Conservation (phyloP, 2,888 invertebrate species). For the Ischnus inquisitorius region DNA sequence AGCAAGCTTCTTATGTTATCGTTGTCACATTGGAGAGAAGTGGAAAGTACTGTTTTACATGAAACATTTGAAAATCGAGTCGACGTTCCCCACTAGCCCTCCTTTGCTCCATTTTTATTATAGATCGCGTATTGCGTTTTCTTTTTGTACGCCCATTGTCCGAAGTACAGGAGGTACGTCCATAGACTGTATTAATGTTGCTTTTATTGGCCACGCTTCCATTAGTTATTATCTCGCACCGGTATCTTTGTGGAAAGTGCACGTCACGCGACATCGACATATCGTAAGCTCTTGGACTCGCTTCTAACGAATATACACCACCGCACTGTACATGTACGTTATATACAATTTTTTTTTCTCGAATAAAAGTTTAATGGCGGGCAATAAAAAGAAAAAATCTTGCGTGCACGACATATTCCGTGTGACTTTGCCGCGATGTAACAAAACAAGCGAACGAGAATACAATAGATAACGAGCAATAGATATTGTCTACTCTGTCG, state of each 20-base stretch:
- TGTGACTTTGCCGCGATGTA: conserved; percentile 61
- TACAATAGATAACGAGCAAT: conserved; percentile 64
- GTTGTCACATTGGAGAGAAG: neutral
- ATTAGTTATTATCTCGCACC: conserved; percentile 76
- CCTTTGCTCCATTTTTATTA: conserved; percentile 13
- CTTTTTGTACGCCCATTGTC: conserved; percentile 46
- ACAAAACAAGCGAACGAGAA: conserved; percentile 55
- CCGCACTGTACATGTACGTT: conserved; percentile 8
- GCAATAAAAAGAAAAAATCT: conserved; percentile 68
- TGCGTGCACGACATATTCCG: conserved; percentile 62
- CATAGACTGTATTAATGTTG: conserved; percentile 68
- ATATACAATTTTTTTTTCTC: conserved; percentile 54
- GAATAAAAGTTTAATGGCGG: conserved; percentile 68
- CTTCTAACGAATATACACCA: conserved; percentile 32
- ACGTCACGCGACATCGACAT: conserved; percentile 70
- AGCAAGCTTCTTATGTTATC: neutral
- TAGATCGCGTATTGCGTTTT: conserved; percentile 23
- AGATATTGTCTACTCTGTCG: conserved; percentile 36
- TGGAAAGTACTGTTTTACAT: neutral
- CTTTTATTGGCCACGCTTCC: conserved; percentile 79
- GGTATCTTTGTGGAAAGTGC: conserved; percentile 70
- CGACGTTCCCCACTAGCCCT: neutral
- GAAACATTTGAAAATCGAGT: conserved; percentile 23
- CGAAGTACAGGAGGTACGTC: conserved; percentile 18
- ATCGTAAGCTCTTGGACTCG: conserved; percentile 63